Percentiles rank a stretch among this genome's conserved stretches.
Evolutionary conservation across 2,888 invertebrate genomes (phyloP).

Genomic region (Drosophila histrio): DNA sequence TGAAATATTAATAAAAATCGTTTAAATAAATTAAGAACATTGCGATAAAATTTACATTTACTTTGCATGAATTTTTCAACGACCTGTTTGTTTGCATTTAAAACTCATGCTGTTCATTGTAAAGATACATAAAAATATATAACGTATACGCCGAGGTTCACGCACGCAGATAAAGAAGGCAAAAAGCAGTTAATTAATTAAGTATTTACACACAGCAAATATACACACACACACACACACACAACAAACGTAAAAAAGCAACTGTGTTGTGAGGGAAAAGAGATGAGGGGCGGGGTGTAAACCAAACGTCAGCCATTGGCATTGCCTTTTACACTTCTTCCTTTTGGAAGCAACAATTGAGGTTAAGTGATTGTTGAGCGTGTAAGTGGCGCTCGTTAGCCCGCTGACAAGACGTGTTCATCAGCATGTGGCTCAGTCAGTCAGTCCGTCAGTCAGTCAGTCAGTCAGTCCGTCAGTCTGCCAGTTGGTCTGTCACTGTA

Average conservation of each 20-base stretch:
- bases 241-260: conserved; percentile 13
- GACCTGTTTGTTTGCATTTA: conserved; percentile 4
- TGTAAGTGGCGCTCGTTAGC: conserved; percentile 73
- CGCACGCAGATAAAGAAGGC: conserved; percentile 19
- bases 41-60: no score
- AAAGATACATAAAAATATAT: conserved; percentile 27
- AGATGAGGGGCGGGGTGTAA: not conserved
- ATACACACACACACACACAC: conserved; percentile 9
- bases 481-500: conserved; percentile 1
- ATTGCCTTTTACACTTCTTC: conserved; percentile 64
- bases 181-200: conserved; percentile 64
- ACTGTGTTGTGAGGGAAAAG: not conserved
- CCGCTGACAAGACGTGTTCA: conserved; percentile 72
- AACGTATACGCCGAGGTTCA: conserved; percentile 30
- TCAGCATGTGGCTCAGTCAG: conserved; percentile 61
- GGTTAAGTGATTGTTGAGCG: conserved; percentile 73
- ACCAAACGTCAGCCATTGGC: conserved; percentile 49
- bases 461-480: no score
- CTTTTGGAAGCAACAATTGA: conserved; percentile 65
- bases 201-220: conserved; percentile 62
- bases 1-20: not conserved
- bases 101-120: conserved; percentile 3
- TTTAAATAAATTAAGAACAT: no score
- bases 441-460: conserved; percentile 1
- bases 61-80: not conserved